Evolutionary conservation across 2,797 vertebrate species (phyloP).

Genomic region (Perodicticus potto): DNA sequence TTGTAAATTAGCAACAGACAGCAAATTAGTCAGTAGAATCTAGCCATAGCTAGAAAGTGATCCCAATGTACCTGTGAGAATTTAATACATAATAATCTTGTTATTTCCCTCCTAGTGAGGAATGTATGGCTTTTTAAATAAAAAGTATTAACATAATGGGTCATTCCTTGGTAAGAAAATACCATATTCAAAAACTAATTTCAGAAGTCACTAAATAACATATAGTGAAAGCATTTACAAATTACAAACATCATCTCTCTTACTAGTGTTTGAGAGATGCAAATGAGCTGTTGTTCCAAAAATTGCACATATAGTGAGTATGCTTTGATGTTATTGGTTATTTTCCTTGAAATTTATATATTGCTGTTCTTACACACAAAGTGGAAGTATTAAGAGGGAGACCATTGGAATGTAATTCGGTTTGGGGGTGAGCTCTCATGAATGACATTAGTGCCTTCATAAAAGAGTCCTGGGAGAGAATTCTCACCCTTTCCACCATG

Average conservation of each 20-base stretch:
- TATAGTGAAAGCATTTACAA: neutral
- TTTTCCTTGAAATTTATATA: neutral
- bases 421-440: neutral
- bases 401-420: neutral
- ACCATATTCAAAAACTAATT: neutral
- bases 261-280: neutral
- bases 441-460: neutral
- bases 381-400: neutral
- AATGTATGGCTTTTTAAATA: neutral
- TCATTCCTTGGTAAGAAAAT: neutral
- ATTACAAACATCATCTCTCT: neutral
- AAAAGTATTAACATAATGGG: conserved; percentile 1
- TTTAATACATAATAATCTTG: neutral
- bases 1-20: neutral
- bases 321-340: neutral
- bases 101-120: neutral
- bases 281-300: neutral
- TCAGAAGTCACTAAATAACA: neutral
- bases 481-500: neutral
- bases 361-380: neutral
- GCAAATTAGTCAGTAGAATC: neutral
- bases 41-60: neutral
- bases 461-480: neutral
- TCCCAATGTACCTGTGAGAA: neutral
- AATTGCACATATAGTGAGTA: neutral